Evolutionary conservation across 2,113 vertebrate genomes (phyloP), one percentile per base, ranked within the genome.

Genomic region (Hucho hucho): DNA sequence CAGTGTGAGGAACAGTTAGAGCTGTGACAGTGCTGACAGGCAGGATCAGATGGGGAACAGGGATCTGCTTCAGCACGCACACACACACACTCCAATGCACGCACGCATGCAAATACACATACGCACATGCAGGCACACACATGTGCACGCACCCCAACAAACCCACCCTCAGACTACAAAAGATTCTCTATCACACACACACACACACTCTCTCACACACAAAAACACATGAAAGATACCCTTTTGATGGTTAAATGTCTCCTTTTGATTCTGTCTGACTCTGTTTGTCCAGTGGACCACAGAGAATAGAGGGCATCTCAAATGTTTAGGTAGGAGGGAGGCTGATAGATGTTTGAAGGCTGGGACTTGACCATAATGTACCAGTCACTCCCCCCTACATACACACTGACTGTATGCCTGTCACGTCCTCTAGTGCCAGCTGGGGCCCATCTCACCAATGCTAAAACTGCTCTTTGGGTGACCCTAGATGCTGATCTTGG

Each of bases 191-290:
- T 28, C 29, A 29, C 29, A 29, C 29, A 29, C 29, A 43, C 9
- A 43, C 9, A 11, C 2, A 11, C 37, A 43, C 37, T 9, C 37
- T 2, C 37, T 11, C 37, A 43, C 37, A 43, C 43, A 26, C 63
- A 53, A 6, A 72, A 59, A 64, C 56, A 76, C 63, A 85, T 53
- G 56, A 78, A 72, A 75, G 25, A 70, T 32, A 13, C 53, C 63
- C 68, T 77, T 74, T 83, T 78, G 72, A 81, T 76, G 77, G 86
- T 59, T 84, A 80, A 85, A 85, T 83, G 81, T 69, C 80, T 70
- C 65, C 72, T 69, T 75, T 77, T 82, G 75, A 86, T 77, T 37
- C 4, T 53, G 47, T 77, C 32, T 43, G 37, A 43, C 37, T 43
- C 37, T 72, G 49, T 46, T 46, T 46, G 53, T 9, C 74, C 79